Base-by-base conservation (phyloP, 2,113 vertebrate genomes). In the Hydrochoerus hydrochaeris region DNA sequence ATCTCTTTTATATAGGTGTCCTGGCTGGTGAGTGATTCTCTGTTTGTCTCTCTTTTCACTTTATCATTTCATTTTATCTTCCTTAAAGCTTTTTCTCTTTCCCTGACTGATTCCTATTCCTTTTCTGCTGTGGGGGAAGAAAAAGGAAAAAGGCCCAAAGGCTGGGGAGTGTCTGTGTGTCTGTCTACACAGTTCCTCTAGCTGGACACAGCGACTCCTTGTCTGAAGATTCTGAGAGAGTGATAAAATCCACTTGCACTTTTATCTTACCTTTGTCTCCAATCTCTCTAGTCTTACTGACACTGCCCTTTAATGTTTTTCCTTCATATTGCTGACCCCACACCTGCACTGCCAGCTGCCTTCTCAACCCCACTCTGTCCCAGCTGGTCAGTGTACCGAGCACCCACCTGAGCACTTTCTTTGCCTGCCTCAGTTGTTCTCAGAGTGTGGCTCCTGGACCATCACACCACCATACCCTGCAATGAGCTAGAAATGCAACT, bases 21-120 rank as follows among this genome's bases (percentile, higher is more conserved):
- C 35, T 65, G 57, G 54, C 28, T 11, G 20, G 44, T 24, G 3
- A 94, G 62, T 7, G 1, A 78, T 69, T 90, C 35, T 28, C n/a
- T 89, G 5, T 28, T 52, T 52, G 12, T 52, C 41, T 95, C 60
- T 93, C 46, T 5, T 81, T 95, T 89, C n/a, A 58, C 54, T 58
- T 87, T 69, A n/a, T 84, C 88, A 80, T 46, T 73, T 19, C 41
- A 73, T 41, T 80, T 69, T 80, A 62, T 46, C 84, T 62, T 94
- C 38, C 22, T 84, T 35, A 10, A 8, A 57, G 8, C 26, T 71
- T 86, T 88, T 90, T 46, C 3, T 58, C 17, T 89, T 49, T 44
- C 24, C 91, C 81, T 71, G n/a, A 67, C 71, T 13, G 75, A 19
- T 73, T 62, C 49, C 41, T n/a, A 3, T 41, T 28, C 30, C 38